Evolutionary conservation across 2,113 vertebrate species (phyloP), one percentile per base, ranked within the genome.

Genomic region (Strix uralensis): DNA sequence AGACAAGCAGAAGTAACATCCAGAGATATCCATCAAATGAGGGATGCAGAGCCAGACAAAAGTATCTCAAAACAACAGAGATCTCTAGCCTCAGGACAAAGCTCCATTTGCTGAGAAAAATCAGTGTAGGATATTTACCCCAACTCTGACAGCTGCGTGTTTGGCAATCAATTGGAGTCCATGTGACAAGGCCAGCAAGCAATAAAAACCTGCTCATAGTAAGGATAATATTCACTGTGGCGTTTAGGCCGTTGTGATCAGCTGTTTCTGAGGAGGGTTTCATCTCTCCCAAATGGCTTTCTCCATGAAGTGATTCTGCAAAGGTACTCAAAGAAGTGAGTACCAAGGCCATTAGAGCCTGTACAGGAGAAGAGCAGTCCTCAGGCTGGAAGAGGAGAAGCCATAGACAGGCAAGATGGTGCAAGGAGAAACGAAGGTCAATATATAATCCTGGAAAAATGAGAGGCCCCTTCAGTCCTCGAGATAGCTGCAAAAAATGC

Each of bases 401-500:
- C 22, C 59, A 29, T 10, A 29, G 17, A 16, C 18, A 25, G 54
- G 57, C 2, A 21, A 55, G 46, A 38, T 18, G 13, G 40, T 5
- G 3, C 5, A 12, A 22, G 34, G 32, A 74, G 67, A 47, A 40
- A 63, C 13, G 15, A 46, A 52, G 19, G 36, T 42, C 11, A 2
- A 6, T 10, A 8, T 4, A 17, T 6, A 44, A 38, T 15, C 47
- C 52, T 62, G 58, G 25, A 42, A 38, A n/a, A 32, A 30, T 8
- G 36, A 61, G 47, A 83, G 54, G 47, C 13, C 83, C 62, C 32
- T 30, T 19, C 27, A 14, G 17, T 7, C 40, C 58, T 51, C 30
- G 27, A 51, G 22, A 15, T 5, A 17, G 58, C 30, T n/a, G 32
- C 0, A 2, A n/a, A 61, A 61, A 62, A 23, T 0, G 4, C 66